Base-by-base conservation (phyloP, 1,140 invertebrate species). In the Conus ventricosus region DNA sequence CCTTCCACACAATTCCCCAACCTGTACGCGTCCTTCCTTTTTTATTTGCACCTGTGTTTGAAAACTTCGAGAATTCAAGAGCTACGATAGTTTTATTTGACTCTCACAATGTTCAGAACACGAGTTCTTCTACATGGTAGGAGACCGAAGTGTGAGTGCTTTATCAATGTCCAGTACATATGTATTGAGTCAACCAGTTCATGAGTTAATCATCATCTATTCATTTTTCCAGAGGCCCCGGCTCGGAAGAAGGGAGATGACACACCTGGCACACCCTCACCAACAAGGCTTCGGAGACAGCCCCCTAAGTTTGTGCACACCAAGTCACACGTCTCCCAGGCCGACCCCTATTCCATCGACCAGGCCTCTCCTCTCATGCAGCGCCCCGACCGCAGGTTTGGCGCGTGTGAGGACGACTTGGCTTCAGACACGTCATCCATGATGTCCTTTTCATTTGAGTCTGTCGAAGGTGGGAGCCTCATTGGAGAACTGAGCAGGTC, bases 351-450 rank as follows among this genome's bases (percentile, higher is more conserved):
- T 8, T 15, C 57, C 57, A 0, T 60, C 57, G 8, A 15, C 57
- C 15, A 8, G 8, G 57, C 82, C 20, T 84, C 82, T 5, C 82
- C 82, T 25, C 57, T 84, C 25, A n/a, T 84, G 54, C 82, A 63
- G 5, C 82, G n/a, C 55, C 8, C 55, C 6, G 8, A 4, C 54
- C 6, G n/a, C 13, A 11, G 53, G 20, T 20, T 63, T 11, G n/a
- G 11, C 57, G 13, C 82, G 13, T 5, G 7, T 4, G 82, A 84
- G 8, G 82, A 84, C 27, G 82, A 84, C 57, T 10, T 11, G 23
- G 55, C n/a, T 15, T 84, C 82, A 10, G 54, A 57, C 23, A 84
- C 82, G 55, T 84, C 82, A n/a, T 84, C 82, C 4, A 25, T 84
- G 82, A 63, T 55, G 82, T 84, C 82, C 25, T 6, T 27, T 20